Evolutionary conservation across 2,888 invertebrate species (phyloP), one percentile per base, ranked within the genome.

Genomic region (Sympetrum striolatum): DNA sequence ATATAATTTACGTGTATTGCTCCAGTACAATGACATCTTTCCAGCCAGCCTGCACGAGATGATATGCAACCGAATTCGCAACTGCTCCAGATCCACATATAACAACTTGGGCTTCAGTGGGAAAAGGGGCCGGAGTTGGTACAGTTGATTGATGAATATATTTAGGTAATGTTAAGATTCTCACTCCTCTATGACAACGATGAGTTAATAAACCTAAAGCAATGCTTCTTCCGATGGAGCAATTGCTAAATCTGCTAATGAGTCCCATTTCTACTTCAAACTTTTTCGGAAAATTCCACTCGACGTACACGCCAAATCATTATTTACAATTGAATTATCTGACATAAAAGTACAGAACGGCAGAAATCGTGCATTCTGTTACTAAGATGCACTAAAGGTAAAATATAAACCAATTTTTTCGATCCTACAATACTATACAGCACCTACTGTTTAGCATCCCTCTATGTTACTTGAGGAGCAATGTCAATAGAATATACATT

Each of bases 41-140:
- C 95, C 96, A 96, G 0, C 97, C 97, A 92, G 95, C 95, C 92
- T 95, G 94, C 10, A 96, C 95, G 90, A 97, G 94, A 93, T 97
- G 96, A 93, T 97, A 97, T 10, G 97, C 97, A 18, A 97, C 95
- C 2, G 97, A 96, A 93, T 96, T 96, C 3, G 97, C 97, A 60
- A 96, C 95, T 35, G 96, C 95, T n/a, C 97, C 97, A 39, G 96
- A 96, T 81, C 97, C 95, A 91, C 95, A 95, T 91, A 95, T 95
- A 14, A 95, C 95, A 91, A 95, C 95, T 92, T 94, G 94, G 1
- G 95, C 94, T 92, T 95, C 95, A 35, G 93, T 93, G 15, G 94
- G 94, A 22, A 93, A 73, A 53, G 31, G 5, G 37, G 86, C 37
- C 12, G 86, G 12, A 58, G 58, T 37, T 35, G 60, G 22, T n/a